Evolutionary conservation across 2,113 vertebrate genomes (phyloP).

Genomic region (Scopus umbretta): DNA sequence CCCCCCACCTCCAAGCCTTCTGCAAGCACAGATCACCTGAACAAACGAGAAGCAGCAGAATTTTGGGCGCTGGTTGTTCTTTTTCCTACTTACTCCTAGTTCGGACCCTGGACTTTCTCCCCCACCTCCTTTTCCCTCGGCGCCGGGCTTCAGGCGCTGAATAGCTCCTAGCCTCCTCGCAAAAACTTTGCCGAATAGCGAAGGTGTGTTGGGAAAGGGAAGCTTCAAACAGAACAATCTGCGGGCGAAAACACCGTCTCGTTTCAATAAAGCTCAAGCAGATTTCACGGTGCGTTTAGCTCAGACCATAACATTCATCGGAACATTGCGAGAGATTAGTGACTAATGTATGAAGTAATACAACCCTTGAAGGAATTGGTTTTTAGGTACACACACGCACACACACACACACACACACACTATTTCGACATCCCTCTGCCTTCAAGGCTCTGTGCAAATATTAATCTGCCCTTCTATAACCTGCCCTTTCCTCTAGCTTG

Average conservation of each 20-base stretch:
- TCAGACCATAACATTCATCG: constrained; percentile 50
- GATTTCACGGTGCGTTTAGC: constrained; percentile 50
- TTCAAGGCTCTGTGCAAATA: constrained; percentile 29
- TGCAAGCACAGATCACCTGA: neutral
- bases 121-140: neutral
- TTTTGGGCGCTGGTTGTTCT: neutral
- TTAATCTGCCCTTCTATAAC: neutral
- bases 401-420: neutral
- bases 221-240: neutral
- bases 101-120: neutral
- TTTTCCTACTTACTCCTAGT: neutral
- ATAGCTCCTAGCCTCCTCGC: neutral
- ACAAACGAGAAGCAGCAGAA: neutral
- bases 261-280: neutral
- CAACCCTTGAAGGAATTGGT: constrained; percentile 52
- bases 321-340: constrained; percentile 49
- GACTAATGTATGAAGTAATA: constrained; percentile 62
- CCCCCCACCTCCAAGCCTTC: neutral
- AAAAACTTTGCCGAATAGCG: neutral
- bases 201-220: neutral
- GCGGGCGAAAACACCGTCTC: neutral
- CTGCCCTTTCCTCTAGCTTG: neutral
- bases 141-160: neutral
- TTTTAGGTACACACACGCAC: constrained; percentile 29
- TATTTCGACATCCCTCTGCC: constrained; percentile 14